phyloP scores from a whole-genome alignment of 2,888 invertebrate species.

The Psylliodes chrysocephalus region DNA sequence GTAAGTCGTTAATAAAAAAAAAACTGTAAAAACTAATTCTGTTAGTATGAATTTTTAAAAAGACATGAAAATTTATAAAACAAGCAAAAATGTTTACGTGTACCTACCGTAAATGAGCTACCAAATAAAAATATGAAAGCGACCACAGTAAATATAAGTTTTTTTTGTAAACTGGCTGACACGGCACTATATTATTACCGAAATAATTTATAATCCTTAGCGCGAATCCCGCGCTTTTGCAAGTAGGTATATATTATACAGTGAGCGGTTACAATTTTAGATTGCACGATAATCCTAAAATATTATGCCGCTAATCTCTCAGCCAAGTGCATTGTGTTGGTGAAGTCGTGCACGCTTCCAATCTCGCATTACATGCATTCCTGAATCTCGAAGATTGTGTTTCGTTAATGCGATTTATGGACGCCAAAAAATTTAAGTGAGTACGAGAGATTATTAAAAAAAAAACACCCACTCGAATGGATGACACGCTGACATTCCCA shows the following conservation, averaged over 20 bases:
- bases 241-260: constrained; percentile 21
- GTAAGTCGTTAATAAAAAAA: too few species aligned
- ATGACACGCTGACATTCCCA: too few species aligned
- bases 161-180: neutral
- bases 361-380: constrained; percentile 20
- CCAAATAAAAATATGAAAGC: too few species aligned
- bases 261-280: constrained; percentile 25
- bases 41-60: too few species aligned
- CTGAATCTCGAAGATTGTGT: constrained; percentile 1
- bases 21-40: too few species aligned
- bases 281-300: constrained; percentile 46
- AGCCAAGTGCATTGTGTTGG: constrained; percentile 42
- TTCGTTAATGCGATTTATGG: constrained; percentile 8
- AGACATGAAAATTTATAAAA: too few species aligned
- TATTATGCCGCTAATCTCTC: constrained; percentile 44
- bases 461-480: too few species aligned
- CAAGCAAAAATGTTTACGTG: too few species aligned
- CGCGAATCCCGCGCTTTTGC: constrained; percentile 4
- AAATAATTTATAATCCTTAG: constrained; percentile 10
- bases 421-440: neutral
- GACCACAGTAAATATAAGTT: neutral
- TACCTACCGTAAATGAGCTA: too few species aligned
- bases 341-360: constrained; percentile 22
- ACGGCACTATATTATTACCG: neutral
- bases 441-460: too few species aligned